These are phyloP conservation scores for Momotus momota DNA, from an alignment of 2,797 vertebrate genomes.

Conservation along the genomic window DNA sequence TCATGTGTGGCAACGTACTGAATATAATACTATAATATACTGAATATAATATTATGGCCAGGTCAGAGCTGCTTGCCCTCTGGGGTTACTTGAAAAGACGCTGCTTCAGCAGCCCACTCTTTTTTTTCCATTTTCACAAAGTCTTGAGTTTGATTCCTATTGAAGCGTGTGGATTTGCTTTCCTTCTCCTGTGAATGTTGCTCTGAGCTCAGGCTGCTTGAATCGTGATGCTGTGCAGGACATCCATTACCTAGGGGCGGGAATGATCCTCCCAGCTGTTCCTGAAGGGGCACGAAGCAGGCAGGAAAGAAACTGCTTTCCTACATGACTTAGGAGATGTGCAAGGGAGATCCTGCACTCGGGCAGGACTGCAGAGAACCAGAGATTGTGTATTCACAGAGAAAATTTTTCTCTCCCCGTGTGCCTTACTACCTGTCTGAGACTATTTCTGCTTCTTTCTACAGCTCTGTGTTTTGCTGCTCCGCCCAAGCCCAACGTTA, in stretches of 20 bases:
- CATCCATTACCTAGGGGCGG: not conserved
- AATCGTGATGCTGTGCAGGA: not conserved
- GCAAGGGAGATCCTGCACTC: not conserved
- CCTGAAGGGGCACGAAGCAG: rapidly evolving
- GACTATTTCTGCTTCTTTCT: not conserved
- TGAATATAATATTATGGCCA: not conserved
- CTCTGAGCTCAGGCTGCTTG: not conserved
- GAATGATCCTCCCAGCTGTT: not conserved
- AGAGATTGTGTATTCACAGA: not conserved
- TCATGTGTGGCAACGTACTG: not conserved
- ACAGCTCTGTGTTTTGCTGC: conserved; percentile 76
- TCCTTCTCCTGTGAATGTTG: not conserved
- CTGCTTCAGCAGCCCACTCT: not conserved
- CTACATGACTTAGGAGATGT: not conserved
- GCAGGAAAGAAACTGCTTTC: not conserved
- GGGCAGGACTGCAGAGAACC: not conserved
- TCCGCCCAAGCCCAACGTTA: conserved; percentile 36
- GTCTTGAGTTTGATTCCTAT: not conserved
- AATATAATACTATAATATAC: not conserved
- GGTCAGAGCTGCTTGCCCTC: not conserved
- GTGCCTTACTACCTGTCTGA: not conserved
- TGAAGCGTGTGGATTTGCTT: not conserved
- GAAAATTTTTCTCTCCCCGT: not conserved
- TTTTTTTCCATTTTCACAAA: not conserved
- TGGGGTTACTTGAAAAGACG: not conserved